Evolutionary conservation across 2,797 vertebrate genomes (phyloP).

Genomic region (Gymnoscopelus braueri): DNA sequence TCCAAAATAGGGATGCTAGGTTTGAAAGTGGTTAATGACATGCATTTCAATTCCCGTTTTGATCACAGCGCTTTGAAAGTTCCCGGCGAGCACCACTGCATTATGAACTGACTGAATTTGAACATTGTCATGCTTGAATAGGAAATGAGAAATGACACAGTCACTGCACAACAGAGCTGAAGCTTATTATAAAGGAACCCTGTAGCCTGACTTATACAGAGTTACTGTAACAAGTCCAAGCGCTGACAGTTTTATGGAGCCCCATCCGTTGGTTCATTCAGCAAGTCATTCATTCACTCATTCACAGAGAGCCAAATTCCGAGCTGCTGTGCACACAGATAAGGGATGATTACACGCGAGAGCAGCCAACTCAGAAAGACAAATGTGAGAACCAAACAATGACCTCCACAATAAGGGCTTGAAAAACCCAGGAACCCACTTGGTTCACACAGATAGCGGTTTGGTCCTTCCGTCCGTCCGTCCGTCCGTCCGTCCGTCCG

Average conservation of each 20-base stretch:
- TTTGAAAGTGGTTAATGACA: too few relatives aligned
- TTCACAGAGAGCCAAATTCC: conserved; percentile 48
- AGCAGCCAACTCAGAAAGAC: conserved; percentile 53
- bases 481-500: too few relatives aligned
- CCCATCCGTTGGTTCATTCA: background rate
- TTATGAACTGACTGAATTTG: too few relatives aligned
- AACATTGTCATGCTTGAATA: background rate
- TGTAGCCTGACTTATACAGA: conserved; percentile 57
- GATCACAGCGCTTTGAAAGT: too few relatives aligned
- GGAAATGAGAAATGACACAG: background rate
- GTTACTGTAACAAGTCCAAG: conserved; percentile 58
- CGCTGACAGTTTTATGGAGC: conserved; percentile 70
- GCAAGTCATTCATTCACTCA: conserved; percentile 33
- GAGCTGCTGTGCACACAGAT: conserved; percentile 65
- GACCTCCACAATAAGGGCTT: conserved; percentile 40
- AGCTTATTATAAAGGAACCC: conserved; percentile 60
- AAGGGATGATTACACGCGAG: conserved; percentile 50
- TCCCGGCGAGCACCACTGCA: too few relatives aligned
- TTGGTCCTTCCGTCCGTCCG: too few relatives aligned
- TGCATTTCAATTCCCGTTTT: too few relatives aligned
- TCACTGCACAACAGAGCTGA: conserved; percentile 18
- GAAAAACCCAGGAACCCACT: background rate
- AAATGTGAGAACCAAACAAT: conserved; percentile 41
- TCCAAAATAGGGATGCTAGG: too few relatives aligned
- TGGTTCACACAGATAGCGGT: background rate